These are phyloP conservation scores for Listronotus oregonensis DNA, from an alignment of 1,140 invertebrate genomes.

Conservation along the genomic window DNA sequence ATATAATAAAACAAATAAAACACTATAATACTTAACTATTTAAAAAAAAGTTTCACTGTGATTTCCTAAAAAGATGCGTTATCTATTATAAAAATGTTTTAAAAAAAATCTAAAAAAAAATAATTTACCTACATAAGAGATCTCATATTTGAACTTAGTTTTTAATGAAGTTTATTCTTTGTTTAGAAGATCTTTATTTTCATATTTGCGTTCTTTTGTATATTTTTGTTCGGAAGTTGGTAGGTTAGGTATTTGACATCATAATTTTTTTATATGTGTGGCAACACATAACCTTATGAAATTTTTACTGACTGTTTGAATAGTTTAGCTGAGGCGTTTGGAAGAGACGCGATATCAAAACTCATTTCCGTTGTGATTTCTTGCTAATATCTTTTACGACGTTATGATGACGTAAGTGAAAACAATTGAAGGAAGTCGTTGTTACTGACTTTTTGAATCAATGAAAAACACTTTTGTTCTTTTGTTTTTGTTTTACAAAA, in stretches of 20 bases:
- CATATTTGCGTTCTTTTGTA: constrained; percentile 31
- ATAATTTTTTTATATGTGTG: not conserved
- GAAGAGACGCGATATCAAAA: too few relatives aligned
- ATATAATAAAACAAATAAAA: constrained; percentile 17
- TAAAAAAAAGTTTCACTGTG: constrained; percentile 57
- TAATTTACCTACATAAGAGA: constrained; percentile 57
- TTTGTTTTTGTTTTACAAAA: too few relatives aligned
- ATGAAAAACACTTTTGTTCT: too few relatives aligned
- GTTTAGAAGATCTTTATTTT: constrained; percentile 55
- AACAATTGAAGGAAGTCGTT: too few relatives aligned
- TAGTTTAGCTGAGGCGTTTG: too few relatives aligned
- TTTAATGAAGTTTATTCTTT: constrained; percentile 48
- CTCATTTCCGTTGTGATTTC: too few relatives aligned
- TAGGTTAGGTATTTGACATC: constrained; percentile 1
- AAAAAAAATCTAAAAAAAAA: constrained; percentile 50
- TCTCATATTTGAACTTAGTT: constrained; percentile 56
- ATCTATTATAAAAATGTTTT: constrained; percentile 54
- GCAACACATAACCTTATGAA: too few relatives aligned
- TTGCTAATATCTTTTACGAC: too few relatives aligned
- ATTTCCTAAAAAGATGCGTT: constrained; percentile 55
- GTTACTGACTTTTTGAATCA: too few relatives aligned
- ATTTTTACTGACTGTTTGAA: too few relatives aligned
- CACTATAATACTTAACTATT: constrained; percentile 38
- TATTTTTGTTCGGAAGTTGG: constrained; percentile 3
- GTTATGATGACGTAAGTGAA: too few relatives aligned